Conservation (phyloP, 2,113 vertebrate genomes). For the Theristicus caerulescens region DNA sequence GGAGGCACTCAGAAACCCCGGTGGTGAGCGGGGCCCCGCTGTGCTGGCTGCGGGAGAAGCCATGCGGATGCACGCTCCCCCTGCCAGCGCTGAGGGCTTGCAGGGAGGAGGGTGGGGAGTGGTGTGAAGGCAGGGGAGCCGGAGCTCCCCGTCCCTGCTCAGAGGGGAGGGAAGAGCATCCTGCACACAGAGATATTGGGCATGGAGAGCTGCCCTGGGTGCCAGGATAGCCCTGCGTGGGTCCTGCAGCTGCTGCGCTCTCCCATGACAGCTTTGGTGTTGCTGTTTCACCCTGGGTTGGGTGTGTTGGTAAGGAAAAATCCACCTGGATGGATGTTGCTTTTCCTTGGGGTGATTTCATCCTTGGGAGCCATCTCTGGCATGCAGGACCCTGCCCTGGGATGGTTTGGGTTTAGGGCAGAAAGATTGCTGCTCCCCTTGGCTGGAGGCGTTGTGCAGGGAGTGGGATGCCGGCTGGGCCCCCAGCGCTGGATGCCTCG, state of each 20-base stretch:
- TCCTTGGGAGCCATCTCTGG: neutral
- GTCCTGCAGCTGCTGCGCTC: neutral
- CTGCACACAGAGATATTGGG: neutral
- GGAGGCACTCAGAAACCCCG: neutral
- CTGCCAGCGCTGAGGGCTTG: neutral
- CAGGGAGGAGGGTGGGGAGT: neutral
- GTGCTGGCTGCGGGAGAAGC: neutral
- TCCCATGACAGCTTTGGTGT: neutral
- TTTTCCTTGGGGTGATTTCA: neutral
- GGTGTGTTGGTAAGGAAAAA: neutral
- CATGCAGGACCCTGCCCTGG: neutral
- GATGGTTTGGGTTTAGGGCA: neutral
- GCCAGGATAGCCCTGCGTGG: neutral
- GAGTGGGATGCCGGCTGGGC: neutral
- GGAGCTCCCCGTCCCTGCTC: neutral
- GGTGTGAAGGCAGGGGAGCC: accelerated
- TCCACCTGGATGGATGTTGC: neutral
- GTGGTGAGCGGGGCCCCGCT: neutral
- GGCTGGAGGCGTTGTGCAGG: neutral
- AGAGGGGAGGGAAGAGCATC: neutral
- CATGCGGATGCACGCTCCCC: neutral
- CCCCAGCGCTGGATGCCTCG: neutral
- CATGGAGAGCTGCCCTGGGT: neutral
- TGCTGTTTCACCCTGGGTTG: neutral
- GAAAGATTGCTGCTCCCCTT: neutral